Evolutionary conservation across 1,140 invertebrate genomes (phyloP), one percentile per base, ranked within the genome.

Genomic region (Chrysopa pallens): DNA sequence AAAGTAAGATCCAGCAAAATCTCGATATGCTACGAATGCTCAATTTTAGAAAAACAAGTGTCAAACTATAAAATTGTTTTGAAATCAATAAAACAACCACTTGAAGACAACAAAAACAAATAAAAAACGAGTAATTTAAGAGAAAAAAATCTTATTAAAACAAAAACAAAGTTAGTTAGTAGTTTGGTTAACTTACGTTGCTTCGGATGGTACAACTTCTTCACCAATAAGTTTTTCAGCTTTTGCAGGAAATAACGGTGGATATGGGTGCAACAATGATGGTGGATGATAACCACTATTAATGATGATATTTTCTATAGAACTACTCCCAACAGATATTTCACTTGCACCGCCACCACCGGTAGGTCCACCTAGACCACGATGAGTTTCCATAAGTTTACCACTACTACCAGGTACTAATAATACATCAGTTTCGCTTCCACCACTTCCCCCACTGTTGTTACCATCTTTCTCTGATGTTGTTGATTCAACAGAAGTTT

Each of bases 181-280:
- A n/a, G n/a, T n/a, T n/a, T n/a, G n/a, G n/a, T n/a, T n/a, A 50
- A 68, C 73, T 78, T 71, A 82, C 79, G 78, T 81, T 48, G 76
- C 74, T 66, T 81, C 76, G 1, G 80, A 78, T 6, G 79, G 76
- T 31, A 79, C 67, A 40, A 74, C 63, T 15, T 70, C 71, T 48
- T 80, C 74, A 8, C 77, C 76, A 35, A 80, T 72, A 23, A 81
- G 67, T 53, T 72, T 68, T 55, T 80, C 78, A 1, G 76, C 71
- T 29, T 67, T 66, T 0, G 76, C 67, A 42, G 72, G 69, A 7
- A 56, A 56, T 8, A 71, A 71, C 2, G 73, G 69, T 8, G 76
- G 76, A 51, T 81, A 80, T 2, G 73, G 70, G 48, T 81, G 76
- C 46, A 80, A 71, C 13, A 82, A 53, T 0, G 78, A 74, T 44